Conservation (phyloP, 1,140 invertebrate species). For the Aphis gossypii region DNA sequence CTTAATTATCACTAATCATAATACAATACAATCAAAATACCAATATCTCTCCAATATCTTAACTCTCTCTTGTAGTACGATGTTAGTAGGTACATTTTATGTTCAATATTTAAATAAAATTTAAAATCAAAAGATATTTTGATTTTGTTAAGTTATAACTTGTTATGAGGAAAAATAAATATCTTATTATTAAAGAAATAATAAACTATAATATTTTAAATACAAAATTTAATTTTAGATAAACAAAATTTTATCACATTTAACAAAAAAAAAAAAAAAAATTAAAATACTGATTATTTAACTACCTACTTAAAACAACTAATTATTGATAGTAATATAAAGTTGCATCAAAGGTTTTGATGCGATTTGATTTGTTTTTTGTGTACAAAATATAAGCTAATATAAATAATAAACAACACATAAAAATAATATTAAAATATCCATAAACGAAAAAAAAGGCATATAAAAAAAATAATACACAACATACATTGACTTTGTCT, state of each 20-base stretch:
- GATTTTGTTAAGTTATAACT: background rate
- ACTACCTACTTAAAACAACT: constrained; percentile 16
- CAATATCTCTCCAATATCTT: no score
- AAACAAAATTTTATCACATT: constrained; percentile 34
- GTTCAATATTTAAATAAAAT: no score
- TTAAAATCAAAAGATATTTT: background rate
- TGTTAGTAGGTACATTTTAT: no score
- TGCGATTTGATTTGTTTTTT: constrained; percentile 45
- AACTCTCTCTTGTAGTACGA: no score
- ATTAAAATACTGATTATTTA: constrained; percentile 33
- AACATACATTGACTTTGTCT: constrained; percentile 10
- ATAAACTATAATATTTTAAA: background rate
- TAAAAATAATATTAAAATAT: constrained; percentile 50
- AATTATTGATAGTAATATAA: constrained; percentile 36
- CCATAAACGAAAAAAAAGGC: constrained; percentile 33
- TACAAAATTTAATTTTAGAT: constrained; percentile 44
- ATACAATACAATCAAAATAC: no score
- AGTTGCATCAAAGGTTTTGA: constrained; percentile 26
- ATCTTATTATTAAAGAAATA: constrained; percentile 4
- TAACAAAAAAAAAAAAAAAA: constrained; percentile 42
- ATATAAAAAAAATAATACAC: constrained; percentile 35
- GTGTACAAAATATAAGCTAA: constrained; percentile 48
- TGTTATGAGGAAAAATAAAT: background rate
- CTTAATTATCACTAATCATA: no score
- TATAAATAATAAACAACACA: constrained; percentile 54